Conservation (phyloP, 1,140 invertebrate genomes). For the Hylaeus anthracinus region DNA sequence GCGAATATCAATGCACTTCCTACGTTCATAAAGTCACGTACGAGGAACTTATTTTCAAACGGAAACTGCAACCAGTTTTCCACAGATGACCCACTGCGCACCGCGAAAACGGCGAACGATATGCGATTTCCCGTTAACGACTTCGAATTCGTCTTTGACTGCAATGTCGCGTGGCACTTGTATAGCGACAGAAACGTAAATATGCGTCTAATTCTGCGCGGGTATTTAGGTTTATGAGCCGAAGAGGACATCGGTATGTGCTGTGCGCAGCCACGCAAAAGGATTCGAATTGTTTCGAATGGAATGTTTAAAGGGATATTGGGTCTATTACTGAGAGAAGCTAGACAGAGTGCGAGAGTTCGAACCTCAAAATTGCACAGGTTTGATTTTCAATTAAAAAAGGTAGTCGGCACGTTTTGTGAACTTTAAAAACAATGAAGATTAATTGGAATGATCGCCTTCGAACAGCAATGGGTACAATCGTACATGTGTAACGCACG, state of each 20-base stretch:
- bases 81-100: background rate
- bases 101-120: background rate
- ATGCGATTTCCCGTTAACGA: background rate
- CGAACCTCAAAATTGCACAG: too few species aligned
- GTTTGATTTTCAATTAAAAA: too few species aligned
- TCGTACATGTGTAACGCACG: too few species aligned
- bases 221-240: slow-evolving; percentile 16
- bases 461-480: too few species aligned
- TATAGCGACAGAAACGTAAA: background rate
- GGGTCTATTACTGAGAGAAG: too few species aligned
- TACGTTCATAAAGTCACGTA: background rate
- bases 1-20: slow-evolving; percentile 21
- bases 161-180: background rate
- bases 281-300: background rate
- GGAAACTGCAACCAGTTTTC: background rate
- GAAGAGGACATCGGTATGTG: background rate
- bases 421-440: too few species aligned
- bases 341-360: too few species aligned
- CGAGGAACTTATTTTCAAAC: background rate
- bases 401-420: too few species aligned
- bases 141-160: background rate
- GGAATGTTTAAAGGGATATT: background rate
- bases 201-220: slow-evolving; percentile 12
- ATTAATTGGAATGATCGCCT: too few species aligned
- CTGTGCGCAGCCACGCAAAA: too few species aligned